Base-by-base conservation (phyloP, 2,888 invertebrate genomes). In the Lasius platythorax region DNA sequence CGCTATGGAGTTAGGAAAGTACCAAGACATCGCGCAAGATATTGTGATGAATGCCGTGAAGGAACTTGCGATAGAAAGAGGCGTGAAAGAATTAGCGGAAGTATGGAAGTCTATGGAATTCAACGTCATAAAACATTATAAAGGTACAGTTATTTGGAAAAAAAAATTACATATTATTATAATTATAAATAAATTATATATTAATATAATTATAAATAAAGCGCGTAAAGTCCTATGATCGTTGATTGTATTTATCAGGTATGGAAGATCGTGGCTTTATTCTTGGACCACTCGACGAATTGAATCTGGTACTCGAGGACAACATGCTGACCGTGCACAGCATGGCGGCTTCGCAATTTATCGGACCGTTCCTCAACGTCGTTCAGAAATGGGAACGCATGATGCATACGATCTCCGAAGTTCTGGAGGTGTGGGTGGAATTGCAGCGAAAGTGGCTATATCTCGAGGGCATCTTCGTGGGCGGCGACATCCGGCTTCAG, bases 371-470 rank as follows among this genome's bases (percentile, higher is more conserved):
- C 95, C 95, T 98, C 68, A 95, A 95, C 28, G 96, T 97, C 43
- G 98, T 99, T 0, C 98, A 98, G 93, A 97, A 97, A 85, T 98
- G 98, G 98, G 99, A 99, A 92, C 97, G 97, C 85, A 96, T 96
- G 2, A 95, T 99, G 91, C 97, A 98, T 0, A 96, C 97, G 11
- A 97, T 98, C 85, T 97, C 97, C 0, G 98, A 98, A 95, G 98
- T 98, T 8, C 96, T 99, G 2, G 98, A 98, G 85, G 97, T 97
- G 88, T 99, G 99, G 99, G 95, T 98, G 93, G 96, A 97, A 3
- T 97, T 98, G 3, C 99, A 99, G 94, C 96, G 97, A 83, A 98
- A 98, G 94, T 99, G 99, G 99, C 96, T 98, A 88, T 98, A 99
- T 93, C 95, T 99, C 87, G 99, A 99, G 94, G 98, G 98, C 0